These are phyloP conservation scores for Eupithecia inturbata DNA, from an alignment of 2,888 invertebrate species.

Conservation along the genomic window DNA sequence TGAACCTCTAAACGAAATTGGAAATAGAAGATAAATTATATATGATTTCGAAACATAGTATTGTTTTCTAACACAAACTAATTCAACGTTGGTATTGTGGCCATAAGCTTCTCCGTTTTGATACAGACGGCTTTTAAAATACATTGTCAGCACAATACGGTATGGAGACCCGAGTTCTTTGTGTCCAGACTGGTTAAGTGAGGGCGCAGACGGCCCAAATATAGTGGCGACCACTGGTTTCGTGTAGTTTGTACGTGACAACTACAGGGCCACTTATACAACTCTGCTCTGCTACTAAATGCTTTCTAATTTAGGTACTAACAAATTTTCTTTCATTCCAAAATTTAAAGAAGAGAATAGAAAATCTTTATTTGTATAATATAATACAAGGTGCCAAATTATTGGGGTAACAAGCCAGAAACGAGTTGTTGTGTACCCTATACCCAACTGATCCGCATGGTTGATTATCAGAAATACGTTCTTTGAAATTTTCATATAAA, in stretches of 20 bases:
- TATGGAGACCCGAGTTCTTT: slow-evolving; percentile 15
- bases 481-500: too few species aligned
- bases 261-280: background rate
- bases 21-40: background rate
- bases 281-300: background rate
- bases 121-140: slow-evolving; percentile 17
- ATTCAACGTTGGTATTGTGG: slow-evolving; percentile 1
- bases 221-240: background rate
- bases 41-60: background rate
- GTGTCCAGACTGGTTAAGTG: background rate
- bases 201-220: background rate
- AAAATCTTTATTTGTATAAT: too few species aligned
- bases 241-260: background rate
- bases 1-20: background rate
- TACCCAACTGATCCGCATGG: too few species aligned
- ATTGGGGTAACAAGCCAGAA: too few species aligned
- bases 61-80: slow-evolving; percentile 7
- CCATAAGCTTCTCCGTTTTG: background rate
- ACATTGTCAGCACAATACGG: slow-evolving; percentile 25
- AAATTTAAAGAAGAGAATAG: too few species aligned
- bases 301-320: background rate
- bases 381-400: too few species aligned
- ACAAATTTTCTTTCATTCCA: too few species aligned
- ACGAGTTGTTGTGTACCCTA: too few species aligned
- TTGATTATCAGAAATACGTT: too few species aligned